Conservation (phyloP, 30 jellyfish, hydroid and myxozoan species). For the Aurelia sp. region DNA sequence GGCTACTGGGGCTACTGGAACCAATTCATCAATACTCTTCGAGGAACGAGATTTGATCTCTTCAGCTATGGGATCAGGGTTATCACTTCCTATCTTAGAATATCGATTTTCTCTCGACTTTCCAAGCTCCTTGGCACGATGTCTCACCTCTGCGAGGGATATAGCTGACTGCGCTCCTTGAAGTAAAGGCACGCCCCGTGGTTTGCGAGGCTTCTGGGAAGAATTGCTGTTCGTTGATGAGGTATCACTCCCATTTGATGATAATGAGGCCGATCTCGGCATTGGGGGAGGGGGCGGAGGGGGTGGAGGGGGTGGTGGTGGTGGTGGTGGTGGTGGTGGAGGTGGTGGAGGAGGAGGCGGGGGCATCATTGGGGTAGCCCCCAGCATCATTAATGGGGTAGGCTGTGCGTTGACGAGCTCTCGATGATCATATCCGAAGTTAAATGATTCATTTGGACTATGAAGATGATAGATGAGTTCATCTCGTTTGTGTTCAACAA, state of each 20-base stretch:
- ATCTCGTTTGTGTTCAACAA: conserved; percentile 61
- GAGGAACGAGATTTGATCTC: conserved; percentile 37
- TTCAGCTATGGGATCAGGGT: conserved; percentile 68
- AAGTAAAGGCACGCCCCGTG: conserved; percentile 56
- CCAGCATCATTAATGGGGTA: conserved; percentile 73
- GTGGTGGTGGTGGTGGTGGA: conserved; percentile 85
- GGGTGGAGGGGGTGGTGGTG: conserved; percentile 42
- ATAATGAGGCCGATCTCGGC: conserved; percentile 4
- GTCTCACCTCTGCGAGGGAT: conserved; percentile 63
- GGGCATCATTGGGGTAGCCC: conserved; percentile 29
- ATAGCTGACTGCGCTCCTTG: conserved; percentile 44
- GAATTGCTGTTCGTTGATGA: conserved; percentile 4
- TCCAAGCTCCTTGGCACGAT: conserved; percentile 74
- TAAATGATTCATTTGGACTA: conserved; percentile 58
- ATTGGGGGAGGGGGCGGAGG: conserved; percentile 37
- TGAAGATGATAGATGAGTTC: conserved; percentile 63
- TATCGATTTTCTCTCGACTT: conserved; percentile 60
- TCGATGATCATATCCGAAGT: conserved; percentile 24
- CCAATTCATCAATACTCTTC: neutral
- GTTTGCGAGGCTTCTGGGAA: conserved; percentile 1
- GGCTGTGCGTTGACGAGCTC: conserved; percentile 78
- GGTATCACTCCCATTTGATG: neutral
- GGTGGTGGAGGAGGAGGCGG: conserved; percentile 87
- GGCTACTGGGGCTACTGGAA: neutral
- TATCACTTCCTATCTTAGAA: conserved; percentile 9